These are phyloP conservation scores for Pangasianodon gigas DNA, from an alignment of 2,113 vertebrate species.

Conservation along the genomic window DNA sequence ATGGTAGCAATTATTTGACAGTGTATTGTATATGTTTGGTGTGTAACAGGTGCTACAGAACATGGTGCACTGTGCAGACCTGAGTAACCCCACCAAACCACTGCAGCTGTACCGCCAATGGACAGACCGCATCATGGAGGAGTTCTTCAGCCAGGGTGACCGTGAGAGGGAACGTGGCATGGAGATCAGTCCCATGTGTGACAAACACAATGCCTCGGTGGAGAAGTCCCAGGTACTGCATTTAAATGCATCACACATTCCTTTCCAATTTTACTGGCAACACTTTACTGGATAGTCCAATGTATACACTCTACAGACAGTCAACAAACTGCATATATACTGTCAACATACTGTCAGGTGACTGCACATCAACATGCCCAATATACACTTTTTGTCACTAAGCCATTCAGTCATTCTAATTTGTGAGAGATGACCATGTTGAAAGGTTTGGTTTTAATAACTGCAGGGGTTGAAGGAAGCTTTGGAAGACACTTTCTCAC, in stretches of 20 bases:
- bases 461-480: background rate
- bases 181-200: constrained; percentile 91
- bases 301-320: background rate
- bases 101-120: constrained; percentile 84
- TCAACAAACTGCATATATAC: background rate
- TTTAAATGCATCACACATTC: background rate
- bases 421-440: background rate
- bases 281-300: background rate
- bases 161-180: constrained; percentile 85
- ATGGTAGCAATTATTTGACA: background rate
- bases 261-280: background rate
- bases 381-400: background rate
- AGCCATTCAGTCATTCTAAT: background rate
- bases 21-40: background rate
- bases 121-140: constrained; percentile 89
- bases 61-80: constrained; percentile 89
- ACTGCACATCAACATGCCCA: background rate
- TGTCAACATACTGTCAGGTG: background rate
- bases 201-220: constrained; percentile 88
- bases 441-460: background rate
- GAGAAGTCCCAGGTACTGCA: constrained; percentile 84
- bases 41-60: constrained; percentile 83
- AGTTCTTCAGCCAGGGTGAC: constrained; percentile 87
- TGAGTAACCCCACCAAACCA: constrained; percentile 87
- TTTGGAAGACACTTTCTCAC: background rate